These are phyloP conservation scores for Amblyteles armatorius DNA, from an alignment of 2,888 invertebrate genomes.

Conservation along the genomic window DNA sequence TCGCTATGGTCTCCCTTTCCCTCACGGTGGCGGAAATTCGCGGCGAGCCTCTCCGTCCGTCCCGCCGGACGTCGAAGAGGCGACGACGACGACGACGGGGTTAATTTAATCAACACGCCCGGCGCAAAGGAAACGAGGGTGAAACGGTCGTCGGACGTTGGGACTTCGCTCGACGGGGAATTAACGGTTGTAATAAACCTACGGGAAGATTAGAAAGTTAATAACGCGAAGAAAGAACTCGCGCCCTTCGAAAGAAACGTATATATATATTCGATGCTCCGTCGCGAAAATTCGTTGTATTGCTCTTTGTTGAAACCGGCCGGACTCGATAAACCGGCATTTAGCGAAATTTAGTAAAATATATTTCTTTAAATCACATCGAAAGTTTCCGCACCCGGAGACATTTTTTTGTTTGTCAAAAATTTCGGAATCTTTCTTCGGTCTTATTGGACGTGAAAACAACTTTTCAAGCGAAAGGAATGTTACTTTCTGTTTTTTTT, in stretches of 20 bases:
- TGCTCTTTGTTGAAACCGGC: no score
- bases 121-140: conserved; percentile 56
- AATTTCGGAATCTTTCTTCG: no score
- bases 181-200: conserved; percentile 22
- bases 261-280: no score
- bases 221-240: background rate
- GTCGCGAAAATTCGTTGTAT: no score
- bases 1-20: conserved; percentile 10
- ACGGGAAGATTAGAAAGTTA: background rate
- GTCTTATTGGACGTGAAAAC: no score
- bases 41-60: conserved; percentile 41
- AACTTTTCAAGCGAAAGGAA: no score
- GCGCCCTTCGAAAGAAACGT: no score
- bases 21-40: conserved; percentile 49
- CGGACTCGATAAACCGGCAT: no score
- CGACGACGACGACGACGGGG: conserved; percentile 37
- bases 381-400: no score
- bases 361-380: no score
- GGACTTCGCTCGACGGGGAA: conserved; percentile 43
- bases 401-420: no score
- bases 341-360: no score
- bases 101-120: conserved; percentile 64
- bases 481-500: background rate
- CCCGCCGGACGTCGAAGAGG: conserved; percentile 47
- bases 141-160: conserved; percentile 6